Evolutionary conservation across 2,113 vertebrate genomes (phyloP).

Genomic region (Hyla sarda): DNA sequence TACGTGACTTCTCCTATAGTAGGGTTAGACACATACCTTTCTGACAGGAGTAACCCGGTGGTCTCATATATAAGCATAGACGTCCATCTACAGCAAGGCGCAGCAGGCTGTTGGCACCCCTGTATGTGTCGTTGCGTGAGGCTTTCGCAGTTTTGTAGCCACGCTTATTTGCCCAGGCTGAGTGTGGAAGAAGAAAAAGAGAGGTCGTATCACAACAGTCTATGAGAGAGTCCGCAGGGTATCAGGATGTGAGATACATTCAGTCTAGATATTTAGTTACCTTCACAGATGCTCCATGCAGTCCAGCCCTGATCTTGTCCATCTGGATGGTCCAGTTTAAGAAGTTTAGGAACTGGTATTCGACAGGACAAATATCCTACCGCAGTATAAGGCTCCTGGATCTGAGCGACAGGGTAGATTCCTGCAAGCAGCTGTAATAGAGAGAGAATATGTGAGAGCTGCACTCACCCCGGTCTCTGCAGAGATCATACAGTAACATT

Average conservation of each 20-base stretch:
- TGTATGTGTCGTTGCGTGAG: slow-evolving; percentile 85
- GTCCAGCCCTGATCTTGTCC: slow-evolving; percentile 71
- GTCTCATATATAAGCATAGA: slow-evolving; percentile 83
- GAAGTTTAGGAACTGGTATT: slow-evolving; percentile 75
- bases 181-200: background rate
- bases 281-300: slow-evolving; percentile 93
- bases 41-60: slow-evolving; percentile 80
- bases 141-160: slow-evolving; percentile 90
- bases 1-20: too few species aligned
- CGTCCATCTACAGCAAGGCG: slow-evolving; percentile 85
- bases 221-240: background rate
- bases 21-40: slow-evolving; percentile 73
- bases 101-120: slow-evolving; percentile 88
- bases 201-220: background rate
- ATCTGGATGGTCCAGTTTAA: slow-evolving; percentile 81
- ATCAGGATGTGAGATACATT: too few species aligned
- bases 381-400: slow-evolving; percentile 89
- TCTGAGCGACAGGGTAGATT: slow-evolving; percentile 89
- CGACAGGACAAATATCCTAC: slow-evolving; percentile 87
- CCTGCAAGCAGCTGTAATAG: slow-evolving; percentile 81
- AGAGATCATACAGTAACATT: too few species aligned
- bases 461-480: too few species aligned
- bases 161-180: slow-evolving; percentile 89
- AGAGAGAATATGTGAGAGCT: background rate
- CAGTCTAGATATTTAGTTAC: slow-evolving; percentile 63